Evolutionary conservation across 2,113 vertebrate genomes (phyloP).

Genomic region (Crypturellus undulatus): DNA sequence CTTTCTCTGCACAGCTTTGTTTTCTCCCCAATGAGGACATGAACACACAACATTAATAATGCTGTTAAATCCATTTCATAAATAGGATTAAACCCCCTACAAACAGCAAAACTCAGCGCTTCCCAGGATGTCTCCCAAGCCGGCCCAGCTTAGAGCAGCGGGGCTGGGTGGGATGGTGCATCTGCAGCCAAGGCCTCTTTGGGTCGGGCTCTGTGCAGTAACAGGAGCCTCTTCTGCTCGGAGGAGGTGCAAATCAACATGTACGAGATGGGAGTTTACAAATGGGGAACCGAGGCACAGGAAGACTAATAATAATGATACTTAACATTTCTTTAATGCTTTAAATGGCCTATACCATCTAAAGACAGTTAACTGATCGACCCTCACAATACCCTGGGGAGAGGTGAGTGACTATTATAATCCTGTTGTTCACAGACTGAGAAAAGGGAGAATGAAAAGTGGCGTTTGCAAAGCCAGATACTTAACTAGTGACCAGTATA

Average conservation of each 20-base stretch:
- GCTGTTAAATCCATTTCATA: background rate
- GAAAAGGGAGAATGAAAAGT: background rate
- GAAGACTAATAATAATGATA: slow-evolving; percentile 61
- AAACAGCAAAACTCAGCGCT: background rate
- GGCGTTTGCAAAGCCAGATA: background rate
- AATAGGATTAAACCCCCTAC: background rate
- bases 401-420: slow-evolving; percentile 7
- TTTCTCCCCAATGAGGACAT: background rate
- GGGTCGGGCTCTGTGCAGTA: background rate
- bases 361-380: background rate
- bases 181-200: background rate
- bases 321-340: slow-evolving; percentile 48
- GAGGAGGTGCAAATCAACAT: background rate
- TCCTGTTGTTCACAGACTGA: background rate
- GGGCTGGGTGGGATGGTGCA: background rate
- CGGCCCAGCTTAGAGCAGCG: background rate
- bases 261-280: background rate
- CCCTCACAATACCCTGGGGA: slow-evolving; percentile 20
- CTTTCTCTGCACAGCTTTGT: background rate
- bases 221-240: background rate
- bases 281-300: slow-evolving; percentile 49
- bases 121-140: background rate
- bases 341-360: slow-evolving; percentile 38
- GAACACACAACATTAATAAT: background rate
- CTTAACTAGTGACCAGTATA: background rate